These are phyloP conservation scores for Triplophysa rosa DNA, from an alignment of 2,113 vertebrate species.

Conservation along the genomic window DNA sequence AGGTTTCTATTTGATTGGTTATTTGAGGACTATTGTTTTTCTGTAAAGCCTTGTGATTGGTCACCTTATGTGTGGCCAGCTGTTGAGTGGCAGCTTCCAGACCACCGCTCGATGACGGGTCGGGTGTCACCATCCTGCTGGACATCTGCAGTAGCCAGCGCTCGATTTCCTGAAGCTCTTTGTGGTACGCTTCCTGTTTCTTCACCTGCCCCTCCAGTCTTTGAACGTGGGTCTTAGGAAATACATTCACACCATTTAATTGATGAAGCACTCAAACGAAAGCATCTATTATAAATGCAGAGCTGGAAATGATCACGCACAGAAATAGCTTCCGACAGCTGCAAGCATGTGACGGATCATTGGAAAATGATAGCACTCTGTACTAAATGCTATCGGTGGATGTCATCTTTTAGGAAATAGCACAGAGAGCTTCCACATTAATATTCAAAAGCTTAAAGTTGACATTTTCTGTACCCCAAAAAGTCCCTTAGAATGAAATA, in stretches of 20 bases:
- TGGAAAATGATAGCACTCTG: background rate
- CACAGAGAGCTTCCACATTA: background rate
- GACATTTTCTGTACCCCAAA: background rate
- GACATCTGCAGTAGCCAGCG: slow-evolving; percentile 97
- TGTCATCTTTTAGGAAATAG: slow-evolving; percentile 17
- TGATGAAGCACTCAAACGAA: background rate
- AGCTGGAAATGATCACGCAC: background rate
- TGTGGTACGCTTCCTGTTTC: slow-evolving; percentile 91
- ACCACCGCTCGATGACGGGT: slow-evolving; percentile 79
- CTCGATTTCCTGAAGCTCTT: slow-evolving; percentile 90
- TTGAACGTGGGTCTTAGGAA: slow-evolving; percentile 76
- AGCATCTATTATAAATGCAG: slow-evolving; percentile 24
- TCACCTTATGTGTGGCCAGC: slow-evolving; percentile 92
- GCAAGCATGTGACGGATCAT: background rate
- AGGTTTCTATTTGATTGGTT: background rate
- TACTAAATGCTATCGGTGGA: slow-evolving; percentile 13
- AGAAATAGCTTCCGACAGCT: slow-evolving; percentile 21
- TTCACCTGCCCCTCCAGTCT: slow-evolving; percentile 83
- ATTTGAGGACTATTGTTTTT: background rate
- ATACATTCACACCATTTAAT: slow-evolving; percentile 9
- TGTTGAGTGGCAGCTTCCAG: slow-evolving; percentile 93
- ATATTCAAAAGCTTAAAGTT: slow-evolving; percentile 1
- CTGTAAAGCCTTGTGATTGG: slow-evolving; percentile 16
- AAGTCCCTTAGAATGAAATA: too few relatives aligned
- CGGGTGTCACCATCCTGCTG: slow-evolving; percentile 86